Base-by-base conservation (phyloP, 2,113 vertebrate genomes). In the Scophthalmus maximus region DNA sequence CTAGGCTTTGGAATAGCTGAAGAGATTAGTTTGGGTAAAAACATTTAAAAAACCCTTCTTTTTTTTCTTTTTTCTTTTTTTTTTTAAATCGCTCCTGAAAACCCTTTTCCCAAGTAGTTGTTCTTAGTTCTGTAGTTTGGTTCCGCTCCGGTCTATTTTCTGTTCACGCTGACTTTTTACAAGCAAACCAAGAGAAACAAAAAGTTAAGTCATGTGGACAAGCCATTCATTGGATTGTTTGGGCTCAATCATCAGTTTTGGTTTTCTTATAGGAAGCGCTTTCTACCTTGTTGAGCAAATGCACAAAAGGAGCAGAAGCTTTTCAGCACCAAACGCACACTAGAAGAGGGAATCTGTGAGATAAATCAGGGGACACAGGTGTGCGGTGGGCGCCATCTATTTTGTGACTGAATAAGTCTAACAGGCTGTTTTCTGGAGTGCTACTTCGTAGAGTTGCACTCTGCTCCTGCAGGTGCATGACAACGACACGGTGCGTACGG, bases 381-480 rank as follows among this genome's bases (percentile, higher is more conserved):
- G 69, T 64, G 30, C 47, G 18, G 29, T 3, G 20, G 11, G 11
- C 69, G 22, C 34, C 50, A 26, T 59, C 32, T 67, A 62, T 74
- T 68, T 71, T 55, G 36, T 44, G 53, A 62, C 50, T 64, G 42
- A 50, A 57, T 65, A 26, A 38, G 38, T 81, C 51, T 30, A 6
- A 15, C 15, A 26, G 3, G 22, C 60, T 22, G 30, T 55, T 55
- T 20, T 40, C n/a, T 46, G 49, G 47, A 12, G 32, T 38, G 26
- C 26, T 51, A 29, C 72, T 77, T 67, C 74, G 58, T 4, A 1
- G 15, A 44, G 36, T 20, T 53, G 42, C 14, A 40, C 59, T 79
- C 52, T 53, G 42, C 49, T 25, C 70, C 67, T 82, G 76, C 81
- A 67, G 29, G 63, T 29, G 25, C 38, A 20, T 5, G 23, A 66